Conservation (phyloP, 2,797 vertebrate genomes). For the Apogon talboti region DNA sequence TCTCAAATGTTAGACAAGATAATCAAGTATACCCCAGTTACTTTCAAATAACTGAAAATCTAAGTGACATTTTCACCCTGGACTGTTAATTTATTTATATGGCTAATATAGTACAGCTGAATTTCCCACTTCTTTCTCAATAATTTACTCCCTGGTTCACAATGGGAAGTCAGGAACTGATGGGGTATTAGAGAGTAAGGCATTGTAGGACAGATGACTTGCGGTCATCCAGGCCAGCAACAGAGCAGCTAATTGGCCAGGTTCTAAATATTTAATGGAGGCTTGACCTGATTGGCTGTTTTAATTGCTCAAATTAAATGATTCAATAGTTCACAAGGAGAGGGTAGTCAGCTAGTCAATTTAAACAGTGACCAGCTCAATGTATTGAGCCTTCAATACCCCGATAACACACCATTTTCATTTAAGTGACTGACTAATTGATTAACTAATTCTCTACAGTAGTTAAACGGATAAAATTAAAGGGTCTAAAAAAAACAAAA, state of each 20-base stretch:
- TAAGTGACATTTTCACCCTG: slow-evolving; percentile 65
- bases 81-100: slow-evolving; percentile 74
- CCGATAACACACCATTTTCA: slow-evolving; percentile 37
- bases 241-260: slow-evolving; percentile 75
- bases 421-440: slow-evolving; percentile 63
- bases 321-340: slow-evolving; percentile 73
- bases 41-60: slow-evolving; percentile 55
- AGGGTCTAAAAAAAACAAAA: slow-evolving; percentile 20
- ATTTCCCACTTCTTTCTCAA: slow-evolving; percentile 58
- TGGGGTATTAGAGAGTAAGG: slow-evolving; percentile 69
- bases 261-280: slow-evolving; percentile 78
- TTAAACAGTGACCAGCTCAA: slow-evolving; percentile 57
- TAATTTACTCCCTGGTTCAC: slow-evolving; percentile 79
- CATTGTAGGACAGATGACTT: slow-evolving; percentile 61
- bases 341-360: slow-evolving; percentile 55
- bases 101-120: slow-evolving; percentile 63
- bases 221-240: slow-evolving; percentile 61
- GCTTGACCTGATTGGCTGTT: slow-evolving; percentile 78
- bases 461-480: slow-evolving; percentile 26
- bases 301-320: slow-evolving; percentile 82
- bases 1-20: slow-evolving; percentile 47
- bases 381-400: slow-evolving; percentile 63
- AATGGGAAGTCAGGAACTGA: slow-evolving; percentile 64
- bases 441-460: slow-evolving; percentile 49
- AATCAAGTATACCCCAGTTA: slow-evolving; percentile 49